Conservation (phyloP, 2,888 invertebrate species). For the Selenia dentaria region DNA sequence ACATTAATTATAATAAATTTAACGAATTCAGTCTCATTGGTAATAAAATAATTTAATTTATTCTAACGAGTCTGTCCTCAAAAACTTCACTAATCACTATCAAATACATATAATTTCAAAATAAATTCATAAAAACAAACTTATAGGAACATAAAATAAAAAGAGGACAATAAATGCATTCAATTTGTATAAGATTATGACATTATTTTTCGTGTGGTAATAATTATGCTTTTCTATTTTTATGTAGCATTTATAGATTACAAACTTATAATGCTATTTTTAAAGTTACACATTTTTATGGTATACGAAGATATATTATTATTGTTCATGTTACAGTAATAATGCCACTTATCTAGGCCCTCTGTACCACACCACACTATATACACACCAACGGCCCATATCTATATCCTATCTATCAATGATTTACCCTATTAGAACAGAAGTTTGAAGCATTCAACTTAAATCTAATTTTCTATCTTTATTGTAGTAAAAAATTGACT, state of each 20-base stretch:
- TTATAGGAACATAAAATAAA: constrained; percentile 43
- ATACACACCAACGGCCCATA: background rate
- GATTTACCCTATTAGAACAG: too few relatives aligned
- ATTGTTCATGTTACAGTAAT: constrained; percentile 2
- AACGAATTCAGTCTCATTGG: constrained; percentile 83
- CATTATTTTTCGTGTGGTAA: constrained; percentile 24
- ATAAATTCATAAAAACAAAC: constrained; percentile 46
- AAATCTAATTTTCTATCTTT: too few relatives aligned
- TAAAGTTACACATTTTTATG: constrained; percentile 5
- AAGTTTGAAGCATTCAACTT: too few relatives aligned
- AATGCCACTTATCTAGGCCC: constrained; percentile 11
- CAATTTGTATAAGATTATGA: constrained; percentile 38
- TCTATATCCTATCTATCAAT: too few relatives aligned
- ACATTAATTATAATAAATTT: constrained; percentile 61
- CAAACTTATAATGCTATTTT: background rate
- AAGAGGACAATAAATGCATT: constrained; percentile 57
- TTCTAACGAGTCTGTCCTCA: constrained; percentile 67
- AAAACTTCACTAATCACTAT: constrained; percentile 53
- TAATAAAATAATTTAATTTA: constrained; percentile 64
- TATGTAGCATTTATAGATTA: constrained; percentile 24
- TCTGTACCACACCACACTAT: background rate
- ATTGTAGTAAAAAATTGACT: too few relatives aligned
- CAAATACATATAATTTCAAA: constrained; percentile 39
- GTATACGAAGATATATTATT: constrained; percentile 3
- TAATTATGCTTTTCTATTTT: constrained; percentile 46